Conservation (phyloP, 2,113 vertebrate species). For the Rhineura floridana region DNA sequence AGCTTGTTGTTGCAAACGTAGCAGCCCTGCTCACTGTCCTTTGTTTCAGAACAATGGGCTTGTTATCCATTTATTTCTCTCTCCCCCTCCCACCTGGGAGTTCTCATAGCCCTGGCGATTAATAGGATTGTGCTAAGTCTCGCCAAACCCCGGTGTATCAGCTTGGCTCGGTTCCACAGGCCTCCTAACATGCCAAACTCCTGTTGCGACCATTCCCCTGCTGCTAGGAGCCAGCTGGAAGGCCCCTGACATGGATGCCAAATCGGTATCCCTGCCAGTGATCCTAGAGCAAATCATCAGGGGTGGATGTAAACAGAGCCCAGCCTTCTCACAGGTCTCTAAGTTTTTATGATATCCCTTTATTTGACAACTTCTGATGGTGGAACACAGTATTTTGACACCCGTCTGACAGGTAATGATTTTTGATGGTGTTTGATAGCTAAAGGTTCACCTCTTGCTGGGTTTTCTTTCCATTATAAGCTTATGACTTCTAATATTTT, state of each 20-base stretch:
- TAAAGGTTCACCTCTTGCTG: too few relatives aligned
- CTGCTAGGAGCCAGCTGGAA: not conserved
- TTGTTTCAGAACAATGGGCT: constrained; percentile 15
- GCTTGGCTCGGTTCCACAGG: not conserved
- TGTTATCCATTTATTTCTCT: not conserved
- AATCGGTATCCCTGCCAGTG: too few relatives aligned
- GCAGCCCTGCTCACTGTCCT: not conserved
- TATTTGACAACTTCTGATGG: not conserved
- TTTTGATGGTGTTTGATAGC: not conserved
- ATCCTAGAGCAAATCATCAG: too few relatives aligned
- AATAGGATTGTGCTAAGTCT: not conserved
- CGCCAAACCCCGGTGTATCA: not conserved
- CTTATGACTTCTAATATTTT: not conserved
- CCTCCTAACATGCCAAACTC: not conserved
- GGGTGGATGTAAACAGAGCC: too few relatives aligned
- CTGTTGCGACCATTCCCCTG: not conserved
- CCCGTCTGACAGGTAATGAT: not conserved
- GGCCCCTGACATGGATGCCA: not conserved
- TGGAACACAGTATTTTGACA: not conserved
- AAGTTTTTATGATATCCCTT: not conserved
- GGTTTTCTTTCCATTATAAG: not conserved
- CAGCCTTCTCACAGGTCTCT: too few relatives aligned
- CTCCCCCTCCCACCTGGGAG: not conserved
- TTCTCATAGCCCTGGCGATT: not conserved
- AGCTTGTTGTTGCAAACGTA: not conserved